Conservation (phyloP, 2,888 invertebrate genomes). For the Oasisia sp. region DNA sequence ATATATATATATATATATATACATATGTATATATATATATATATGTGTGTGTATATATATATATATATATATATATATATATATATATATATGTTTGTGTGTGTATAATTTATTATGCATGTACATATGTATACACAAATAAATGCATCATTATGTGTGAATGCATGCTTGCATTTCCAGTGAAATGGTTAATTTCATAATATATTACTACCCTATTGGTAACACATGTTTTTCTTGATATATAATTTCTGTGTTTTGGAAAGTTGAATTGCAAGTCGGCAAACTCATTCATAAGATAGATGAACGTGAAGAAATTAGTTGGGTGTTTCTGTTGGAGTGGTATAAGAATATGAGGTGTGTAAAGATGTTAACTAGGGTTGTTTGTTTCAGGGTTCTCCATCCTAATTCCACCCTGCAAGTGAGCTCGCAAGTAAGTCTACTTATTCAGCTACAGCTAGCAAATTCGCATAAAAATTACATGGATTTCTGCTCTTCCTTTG, state of each 20-base stretch:
- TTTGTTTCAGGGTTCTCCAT: background rate
- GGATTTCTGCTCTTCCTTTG: background rate
- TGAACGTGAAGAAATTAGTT: background rate
- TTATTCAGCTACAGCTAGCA: background rate
- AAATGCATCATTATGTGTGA: background rate
- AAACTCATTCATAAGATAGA: background rate
- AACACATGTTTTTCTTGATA: background rate
- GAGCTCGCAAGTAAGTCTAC: background rate
- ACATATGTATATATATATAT: too few species aligned
- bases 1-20: too few species aligned
- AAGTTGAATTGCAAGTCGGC: background rate
- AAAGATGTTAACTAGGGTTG: background rate
- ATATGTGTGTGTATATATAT: too few species aligned
- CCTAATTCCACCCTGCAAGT: background rate
- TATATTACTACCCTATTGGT: background rate
- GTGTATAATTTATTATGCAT: background rate
- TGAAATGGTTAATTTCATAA: background rate
- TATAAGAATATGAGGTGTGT: background rate
- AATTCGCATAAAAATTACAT: background rate
- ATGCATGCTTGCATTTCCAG: background rate
- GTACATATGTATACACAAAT: background rate
- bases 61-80: too few species aligned
- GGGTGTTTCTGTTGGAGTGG: background rate
- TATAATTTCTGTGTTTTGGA: background rate
- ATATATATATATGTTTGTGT: background rate